Evolutionary conservation across 1,140 invertebrate genomes (phyloP), one percentile per base, ranked within the genome.

Genomic region (Bombus difficillimus): DNA sequence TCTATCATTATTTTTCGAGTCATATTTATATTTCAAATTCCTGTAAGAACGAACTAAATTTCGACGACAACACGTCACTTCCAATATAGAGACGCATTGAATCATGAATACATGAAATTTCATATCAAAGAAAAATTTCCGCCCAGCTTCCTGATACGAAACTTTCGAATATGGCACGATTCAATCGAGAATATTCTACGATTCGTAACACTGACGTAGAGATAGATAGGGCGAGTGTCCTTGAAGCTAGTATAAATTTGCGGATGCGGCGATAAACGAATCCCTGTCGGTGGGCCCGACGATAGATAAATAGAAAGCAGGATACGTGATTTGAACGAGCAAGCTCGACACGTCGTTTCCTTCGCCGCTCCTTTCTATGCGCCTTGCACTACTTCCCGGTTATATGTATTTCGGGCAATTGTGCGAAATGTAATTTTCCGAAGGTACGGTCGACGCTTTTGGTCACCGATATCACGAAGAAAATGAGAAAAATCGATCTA

Each of bases 261-360:
- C 39, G 69, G 69, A 73, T 59, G n/a, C 37, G 22, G 53, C 80
- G 69, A 73, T 81, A 81, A 73, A 81, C 69, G 80, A 73, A 81
- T 43, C 37, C 69, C 57, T 73, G 18, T 53, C 47, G 68, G 34
- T 53, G 68, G 28, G 6, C 79, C 28, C 28, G 41, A 2, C 59
- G 81, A 83, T 77, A 68, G 81, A 83, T 83, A 83, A 83, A 83
- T 83, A 83, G 73, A 83, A 83, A 83, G 73, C 39, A 68, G 32
- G 73, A 53, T 83, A 83, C 81, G 81, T 83, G 81, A 76, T 83
- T 66, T 15, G 81, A 76, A 83, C 72, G 57, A 37, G 28, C 32
- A 76, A 83, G 22, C 47, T 57, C 34, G 32, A 64, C 71, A 57
- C 39, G 41, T 76, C 39, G 41, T 76, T 37, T 66, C 71, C 41